phyloP scores from a whole-genome alignment of 2,888 invertebrate genomes.

The Drosophila phalerata region DNA sequence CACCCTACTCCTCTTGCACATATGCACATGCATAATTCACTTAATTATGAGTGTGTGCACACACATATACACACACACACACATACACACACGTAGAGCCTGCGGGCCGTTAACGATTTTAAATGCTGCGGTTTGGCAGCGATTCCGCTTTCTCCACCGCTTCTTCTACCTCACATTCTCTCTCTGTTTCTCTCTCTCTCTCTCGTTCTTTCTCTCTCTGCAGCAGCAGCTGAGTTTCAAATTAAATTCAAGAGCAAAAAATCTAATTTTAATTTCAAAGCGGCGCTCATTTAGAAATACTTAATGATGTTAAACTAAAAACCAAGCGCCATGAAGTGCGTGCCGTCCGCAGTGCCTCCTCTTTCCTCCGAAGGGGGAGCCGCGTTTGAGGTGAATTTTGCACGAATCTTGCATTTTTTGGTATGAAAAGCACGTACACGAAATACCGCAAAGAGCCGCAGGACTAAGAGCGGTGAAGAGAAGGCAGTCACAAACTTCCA shows the following conservation, averaged over 20 bases:
- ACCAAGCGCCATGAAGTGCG: conserved; percentile 73
- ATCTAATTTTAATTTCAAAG: conserved; percentile 80
- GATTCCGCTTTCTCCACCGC: neutral
- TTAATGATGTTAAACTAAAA: conserved; percentile 80
- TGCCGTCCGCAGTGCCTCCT: conserved; percentile 23
- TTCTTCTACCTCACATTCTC: too few relatives aligned
- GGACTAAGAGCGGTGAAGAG: conserved; percentile 1
- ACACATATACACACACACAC: conserved; percentile 16
- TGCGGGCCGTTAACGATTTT: conserved; percentile 50
- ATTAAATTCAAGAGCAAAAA: conserved; percentile 68
- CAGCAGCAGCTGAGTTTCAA: conserved; percentile 46
- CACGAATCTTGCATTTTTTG: conserved; percentile 55
- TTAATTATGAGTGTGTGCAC: conserved; percentile 58
- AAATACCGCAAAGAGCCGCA: conserved; percentile 67
- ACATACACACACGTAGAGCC: conserved; percentile 3
- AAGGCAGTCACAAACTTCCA: conserved; percentile 38
- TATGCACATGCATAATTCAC: conserved; percentile 72
- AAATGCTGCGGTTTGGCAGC: conserved; percentile 54
- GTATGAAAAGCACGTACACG: conserved; percentile 73
- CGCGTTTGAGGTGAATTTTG: conserved; percentile 58
- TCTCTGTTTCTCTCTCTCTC: neutral
- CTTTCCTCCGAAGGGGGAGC: neutral
- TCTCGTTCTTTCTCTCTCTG: neutral
- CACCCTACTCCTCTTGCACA: conserved; percentile 14
- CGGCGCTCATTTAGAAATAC: conserved; percentile 77